Conservation (phyloP, 2,797 vertebrate species). For the Telmatherina bonti region DNA sequence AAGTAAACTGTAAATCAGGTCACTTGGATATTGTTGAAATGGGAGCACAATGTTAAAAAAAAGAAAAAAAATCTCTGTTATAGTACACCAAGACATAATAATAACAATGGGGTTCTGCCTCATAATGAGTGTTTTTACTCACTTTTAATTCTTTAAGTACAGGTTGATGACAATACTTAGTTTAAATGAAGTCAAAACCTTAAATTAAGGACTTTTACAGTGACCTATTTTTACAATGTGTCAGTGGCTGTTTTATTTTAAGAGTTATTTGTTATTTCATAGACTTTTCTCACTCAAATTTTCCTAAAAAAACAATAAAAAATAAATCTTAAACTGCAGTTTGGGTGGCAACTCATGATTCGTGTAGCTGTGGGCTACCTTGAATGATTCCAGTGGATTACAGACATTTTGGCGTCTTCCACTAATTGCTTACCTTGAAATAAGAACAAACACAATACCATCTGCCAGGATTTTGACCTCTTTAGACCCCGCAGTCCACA, state of each 20-base stretch:
- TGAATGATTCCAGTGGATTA: conserved; percentile 20
- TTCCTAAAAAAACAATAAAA: background rate
- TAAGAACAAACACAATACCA: conserved; percentile 48
- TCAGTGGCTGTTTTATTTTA: background rate
- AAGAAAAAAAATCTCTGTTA: background rate
- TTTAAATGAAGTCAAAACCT: conserved; percentile 4
- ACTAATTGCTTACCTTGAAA: conserved; percentile 56
- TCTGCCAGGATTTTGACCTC: conserved; percentile 16
- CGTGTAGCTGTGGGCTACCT: conserved; percentile 14
- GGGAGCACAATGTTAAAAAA: background rate
- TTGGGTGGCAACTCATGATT: background rate
- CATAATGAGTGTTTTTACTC: conserved; percentile 6
- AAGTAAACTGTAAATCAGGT: background rate
- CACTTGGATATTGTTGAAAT: conserved; percentile 1
- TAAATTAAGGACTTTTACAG: conserved; percentile 5
- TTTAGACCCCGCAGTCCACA: conserved; percentile 17
- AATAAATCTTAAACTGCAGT: background rate
- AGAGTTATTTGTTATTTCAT: background rate
- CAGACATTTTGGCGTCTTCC: conserved; percentile 47
- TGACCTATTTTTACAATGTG: background rate
- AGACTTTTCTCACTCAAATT: background rate
- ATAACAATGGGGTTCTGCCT: too few species aligned
- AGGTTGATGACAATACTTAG: conserved; percentile 3
- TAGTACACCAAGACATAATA: background rate
- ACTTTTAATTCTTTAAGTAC: background rate